phyloP scores from a whole-genome alignment of 2,888 invertebrate species.

The Troides oblongomaculatus region DNA sequence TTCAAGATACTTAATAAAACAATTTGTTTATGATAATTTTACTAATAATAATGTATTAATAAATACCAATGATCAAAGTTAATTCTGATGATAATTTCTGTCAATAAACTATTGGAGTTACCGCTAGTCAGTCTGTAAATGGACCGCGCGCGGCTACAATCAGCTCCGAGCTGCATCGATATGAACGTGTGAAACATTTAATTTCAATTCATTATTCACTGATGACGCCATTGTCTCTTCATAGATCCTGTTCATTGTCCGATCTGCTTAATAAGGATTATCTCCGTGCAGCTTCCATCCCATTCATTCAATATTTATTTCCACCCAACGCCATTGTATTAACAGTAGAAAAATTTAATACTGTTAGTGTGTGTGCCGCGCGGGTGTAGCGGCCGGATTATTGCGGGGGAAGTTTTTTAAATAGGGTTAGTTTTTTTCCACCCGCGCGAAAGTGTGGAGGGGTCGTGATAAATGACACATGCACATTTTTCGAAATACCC shows the following conservation, averaged over 20 bases:
- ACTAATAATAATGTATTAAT: no score
- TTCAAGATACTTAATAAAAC: no score
- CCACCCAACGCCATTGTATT: conserved; percentile 68
- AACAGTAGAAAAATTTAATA: conserved; percentile 76
- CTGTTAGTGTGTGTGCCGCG: conserved; percentile 73
- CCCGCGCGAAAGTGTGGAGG: conserved; percentile 53
- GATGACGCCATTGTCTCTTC: conserved; percentile 33
- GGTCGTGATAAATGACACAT: conserved; percentile 81
- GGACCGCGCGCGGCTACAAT: no score
- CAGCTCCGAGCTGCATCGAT: not conserved
- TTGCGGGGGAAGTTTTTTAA: conserved; percentile 74
- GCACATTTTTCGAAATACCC: conserved; percentile 81
- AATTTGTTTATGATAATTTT: no score
- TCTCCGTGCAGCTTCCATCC: conserved; percentile 48
- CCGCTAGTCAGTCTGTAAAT: no score
- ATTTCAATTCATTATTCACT: conserved; percentile 30
- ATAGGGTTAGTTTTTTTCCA: conserved; percentile 75
- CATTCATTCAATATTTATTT: conserved; percentile 76
- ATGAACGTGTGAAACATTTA: conserved; percentile 22
- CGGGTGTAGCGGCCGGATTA: conserved; percentile 68
- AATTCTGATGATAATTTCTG: no score
- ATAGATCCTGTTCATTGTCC: conserved; percentile 42
- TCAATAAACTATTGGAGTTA: no score
- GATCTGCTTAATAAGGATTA: conserved; percentile 71
- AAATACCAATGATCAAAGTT: no score